Base-by-base conservation (phyloP, 2,797 vertebrate genomes). In the Anolis apletophallus region DNA sequence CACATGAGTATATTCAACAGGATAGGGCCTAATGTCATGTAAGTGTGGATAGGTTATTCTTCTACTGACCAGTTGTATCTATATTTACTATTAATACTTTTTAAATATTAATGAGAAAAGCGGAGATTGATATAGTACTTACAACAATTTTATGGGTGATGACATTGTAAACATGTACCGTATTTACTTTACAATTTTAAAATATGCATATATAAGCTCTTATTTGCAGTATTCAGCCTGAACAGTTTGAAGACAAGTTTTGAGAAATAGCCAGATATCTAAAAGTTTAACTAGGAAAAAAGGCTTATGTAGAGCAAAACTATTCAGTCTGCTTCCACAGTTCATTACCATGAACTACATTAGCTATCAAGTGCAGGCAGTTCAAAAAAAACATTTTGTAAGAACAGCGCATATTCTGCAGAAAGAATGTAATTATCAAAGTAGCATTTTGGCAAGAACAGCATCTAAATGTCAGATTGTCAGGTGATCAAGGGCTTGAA, bases 381-480 rank as follows among this genome's bases (percentile, higher is more conserved):
- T 72, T 57, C 21, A 72, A 23, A 72, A 34, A 72, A 16, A 46
- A 40, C 1, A 61, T 40, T 67, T 85, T 81, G 0, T 88, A 83
- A 85, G 75, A 0, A 5, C 3, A 59, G 5, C 23, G 68, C 17
- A 73, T 46, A 46, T 46, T 46, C 57, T 52, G 36, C 55, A 57
- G 77, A 80, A 55, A 80, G n/a, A 85, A 80, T 13, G 23, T 52
- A 80, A 86, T 86, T 64, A 34, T 29, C 54, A 34, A 80, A 80
- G 71, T 74, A 86, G 77, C 17, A 80, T 88, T 54, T 40, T 83
- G 52, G 19, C 40, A 36, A 67, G 74, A 76, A 79, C 9, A 86
- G 0, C 19, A 40, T 1, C 57, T 83, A 82, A 69, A 54, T 54
- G 1, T 61, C 10, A 17, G 0, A 1, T 17, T 17, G 29, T 64